phyloP scores from a whole-genome alignment of 2,113 vertebrate species.

The Lepus europaeus region DNA sequence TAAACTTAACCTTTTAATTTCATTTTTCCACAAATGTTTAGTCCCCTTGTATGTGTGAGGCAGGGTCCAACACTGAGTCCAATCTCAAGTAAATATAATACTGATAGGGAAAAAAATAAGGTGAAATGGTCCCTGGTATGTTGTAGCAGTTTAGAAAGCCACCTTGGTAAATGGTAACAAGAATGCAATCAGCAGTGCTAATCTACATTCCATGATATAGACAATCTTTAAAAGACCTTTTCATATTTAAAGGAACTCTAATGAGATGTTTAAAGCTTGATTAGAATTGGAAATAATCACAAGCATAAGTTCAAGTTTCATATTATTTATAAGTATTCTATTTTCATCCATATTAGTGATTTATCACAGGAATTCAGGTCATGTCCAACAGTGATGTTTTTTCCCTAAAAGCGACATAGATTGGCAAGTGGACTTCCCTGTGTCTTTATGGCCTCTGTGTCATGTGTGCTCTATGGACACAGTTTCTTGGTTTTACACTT shows the following conservation, averaged over 20 bases:
- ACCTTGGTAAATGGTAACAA: not conserved
- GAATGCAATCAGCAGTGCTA: not conserved
- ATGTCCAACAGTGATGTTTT: not conserved
- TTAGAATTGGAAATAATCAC: slow-evolving; percentile 26
- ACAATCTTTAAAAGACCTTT: not conserved
- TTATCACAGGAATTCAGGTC: not conserved
- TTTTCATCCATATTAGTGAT: not conserved
- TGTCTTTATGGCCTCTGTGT: not conserved
- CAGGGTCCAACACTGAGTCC: not conserved
- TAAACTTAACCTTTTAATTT: too few species aligned
- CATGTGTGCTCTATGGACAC: not conserved
- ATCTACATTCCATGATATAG: not conserved
- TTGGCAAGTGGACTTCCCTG: not conserved
- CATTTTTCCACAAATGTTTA: too few species aligned
- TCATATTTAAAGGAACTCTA: not conserved
- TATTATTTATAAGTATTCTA: not conserved
- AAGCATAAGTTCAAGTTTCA: not conserved
- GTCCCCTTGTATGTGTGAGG: not conserved
- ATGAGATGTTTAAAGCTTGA: not conserved
- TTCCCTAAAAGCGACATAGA: not conserved
- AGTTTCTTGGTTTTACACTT: slow-evolving; percentile 7
- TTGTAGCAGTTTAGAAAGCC: not conserved
- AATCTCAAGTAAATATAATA: not conserved
- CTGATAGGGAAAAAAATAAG: not conserved
- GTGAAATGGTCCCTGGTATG: not conserved